Conservation (phyloP, 2,888 invertebrate genomes). For the Campoplex nolae region DNA sequence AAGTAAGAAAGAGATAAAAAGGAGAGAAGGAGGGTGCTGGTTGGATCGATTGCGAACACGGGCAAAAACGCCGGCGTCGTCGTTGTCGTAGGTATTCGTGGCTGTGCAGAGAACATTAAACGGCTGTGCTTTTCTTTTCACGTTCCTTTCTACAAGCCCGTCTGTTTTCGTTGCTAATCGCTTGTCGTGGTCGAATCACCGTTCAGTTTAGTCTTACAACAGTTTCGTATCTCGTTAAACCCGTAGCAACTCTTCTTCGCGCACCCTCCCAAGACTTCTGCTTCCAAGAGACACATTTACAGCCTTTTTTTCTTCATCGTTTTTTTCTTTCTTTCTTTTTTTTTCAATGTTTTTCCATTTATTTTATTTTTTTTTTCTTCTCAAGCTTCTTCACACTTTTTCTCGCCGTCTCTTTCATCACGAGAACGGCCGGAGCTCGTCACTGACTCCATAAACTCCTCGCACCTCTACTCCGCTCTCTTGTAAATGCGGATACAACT, state of each 20-base stretch:
- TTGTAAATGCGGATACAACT: constrained; percentile 9
- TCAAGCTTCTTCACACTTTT: constrained; percentile 50
- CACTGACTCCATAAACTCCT: constrained; percentile 48
- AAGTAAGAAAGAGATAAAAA: not conserved
- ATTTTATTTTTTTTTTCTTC: constrained; percentile 32
- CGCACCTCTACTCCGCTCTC: not conserved
- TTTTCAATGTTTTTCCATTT: not conserved
- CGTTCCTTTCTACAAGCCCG: constrained; percentile 49
- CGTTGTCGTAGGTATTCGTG: constrained; percentile 43
- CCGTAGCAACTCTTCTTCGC: constrained; percentile 67
- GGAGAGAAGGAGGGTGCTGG: constrained; percentile 33
- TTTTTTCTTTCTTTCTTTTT: constrained; percentile 11
- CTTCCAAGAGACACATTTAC: constrained; percentile 52
- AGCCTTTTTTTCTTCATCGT: not conserved
- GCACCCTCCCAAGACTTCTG: constrained; percentile 32
- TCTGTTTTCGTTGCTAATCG: constrained; percentile 74
- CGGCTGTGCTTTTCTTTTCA: constrained; percentile 53
- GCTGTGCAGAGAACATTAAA: constrained; percentile 49
- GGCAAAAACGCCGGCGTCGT: constrained; percentile 57
- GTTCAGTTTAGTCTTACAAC: constrained; percentile 49
- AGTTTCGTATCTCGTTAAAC: constrained; percentile 61
- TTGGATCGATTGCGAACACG: constrained; percentile 68
- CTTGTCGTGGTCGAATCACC: constrained; percentile 63
- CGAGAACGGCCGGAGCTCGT: constrained; percentile 59
- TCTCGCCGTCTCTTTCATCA: constrained; percentile 54